Evolutionary conservation across 2,113 vertebrate genomes (phyloP).

Genomic region (Myiopsitta monachus): DNA sequence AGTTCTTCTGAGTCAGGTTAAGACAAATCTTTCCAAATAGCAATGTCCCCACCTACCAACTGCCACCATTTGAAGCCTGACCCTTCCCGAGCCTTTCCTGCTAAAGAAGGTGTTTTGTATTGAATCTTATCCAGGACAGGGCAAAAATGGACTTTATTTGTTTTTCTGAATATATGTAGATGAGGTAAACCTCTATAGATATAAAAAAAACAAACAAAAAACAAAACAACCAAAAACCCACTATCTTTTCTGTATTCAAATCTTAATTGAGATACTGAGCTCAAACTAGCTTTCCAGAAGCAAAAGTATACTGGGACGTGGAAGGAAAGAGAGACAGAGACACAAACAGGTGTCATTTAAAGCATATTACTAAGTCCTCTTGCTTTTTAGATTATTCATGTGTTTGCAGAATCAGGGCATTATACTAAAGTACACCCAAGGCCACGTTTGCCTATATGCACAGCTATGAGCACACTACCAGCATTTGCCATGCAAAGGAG

Average conservation of each 20-base stretch:
- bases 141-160: not conserved
- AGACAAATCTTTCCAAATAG: not conserved
- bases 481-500: slow-evolving; percentile 46
- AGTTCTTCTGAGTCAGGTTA: not conserved
- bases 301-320: not conserved
- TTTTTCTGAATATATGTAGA: not conserved
- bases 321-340: not conserved
- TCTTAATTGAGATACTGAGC: not conserved
- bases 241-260: not conserved
- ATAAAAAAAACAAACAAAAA: not conserved
- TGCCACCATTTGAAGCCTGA: fast-evolving
- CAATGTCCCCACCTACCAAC: not conserved
- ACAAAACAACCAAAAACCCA: not conserved
- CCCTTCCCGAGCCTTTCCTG: not conserved
- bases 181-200: not conserved
- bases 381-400: slow-evolving; percentile 19
- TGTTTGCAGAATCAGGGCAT: slow-evolving; percentile 8
- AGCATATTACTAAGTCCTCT: not conserved
- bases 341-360: slow-evolving; percentile 37
- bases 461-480: not conserved
- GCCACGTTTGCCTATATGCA: slow-evolving; percentile 12
- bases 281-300: not conserved
- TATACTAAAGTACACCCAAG: not conserved
- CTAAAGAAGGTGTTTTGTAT: not conserved
- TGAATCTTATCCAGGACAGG: not conserved